Percentiles rank a stretch among this genome's conserved stretches.
phyloP scores from a whole-genome alignment of 2,888 invertebrate genomes.

The Acronicta aceris region DNA sequence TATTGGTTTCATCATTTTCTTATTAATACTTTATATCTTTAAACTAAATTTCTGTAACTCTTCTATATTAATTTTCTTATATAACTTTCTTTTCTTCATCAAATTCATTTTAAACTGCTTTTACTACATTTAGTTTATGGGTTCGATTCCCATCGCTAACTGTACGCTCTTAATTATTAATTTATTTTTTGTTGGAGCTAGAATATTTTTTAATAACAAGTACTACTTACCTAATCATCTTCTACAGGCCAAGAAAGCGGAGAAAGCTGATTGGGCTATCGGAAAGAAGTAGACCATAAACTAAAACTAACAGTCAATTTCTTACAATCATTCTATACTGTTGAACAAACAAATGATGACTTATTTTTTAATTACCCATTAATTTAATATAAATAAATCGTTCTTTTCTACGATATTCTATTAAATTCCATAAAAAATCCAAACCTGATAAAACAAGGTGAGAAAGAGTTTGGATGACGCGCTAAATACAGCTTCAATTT shows the following conservation, averaged over 20 bases:
- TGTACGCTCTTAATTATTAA: conserved; percentile 12
- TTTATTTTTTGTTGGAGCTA: conserved; percentile 8
- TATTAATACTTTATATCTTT: conserved; percentile 20
- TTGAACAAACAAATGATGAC: conserved; percentile 69
- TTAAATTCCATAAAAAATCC: conserved; percentile 63
- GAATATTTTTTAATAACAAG: conserved; percentile 37
- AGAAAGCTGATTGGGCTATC: conserved; percentile 92
- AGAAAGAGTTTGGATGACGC: conserved; percentile 74
- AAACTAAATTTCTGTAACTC: conserved; percentile 24
- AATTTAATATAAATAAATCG: conserved; percentile 76
- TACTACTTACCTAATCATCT: conserved; percentile 71
- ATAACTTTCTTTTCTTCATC: conserved; percentile 15
- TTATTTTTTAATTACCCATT: conserved; percentile 71
- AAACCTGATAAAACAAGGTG: conserved; percentile 73
- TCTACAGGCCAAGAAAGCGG: conserved; percentile 94
- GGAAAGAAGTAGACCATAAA: conserved; percentile 88
- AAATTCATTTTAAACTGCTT: conserved; percentile 24
- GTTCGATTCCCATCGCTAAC: conserved; percentile 39
- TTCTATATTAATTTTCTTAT: conserved; percentile 23
- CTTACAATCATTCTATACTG: conserved; percentile 64
- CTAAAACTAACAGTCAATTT: conserved; percentile 56
- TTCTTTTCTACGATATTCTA: conserved; percentile 70
- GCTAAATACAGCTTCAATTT: conserved; percentile 70
- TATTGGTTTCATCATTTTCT: conserved; percentile 31
- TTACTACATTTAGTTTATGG: conserved; percentile 23